Base-by-base conservation (phyloP, 2,797 vertebrate species). In the Sebastes diploproa region DNA sequence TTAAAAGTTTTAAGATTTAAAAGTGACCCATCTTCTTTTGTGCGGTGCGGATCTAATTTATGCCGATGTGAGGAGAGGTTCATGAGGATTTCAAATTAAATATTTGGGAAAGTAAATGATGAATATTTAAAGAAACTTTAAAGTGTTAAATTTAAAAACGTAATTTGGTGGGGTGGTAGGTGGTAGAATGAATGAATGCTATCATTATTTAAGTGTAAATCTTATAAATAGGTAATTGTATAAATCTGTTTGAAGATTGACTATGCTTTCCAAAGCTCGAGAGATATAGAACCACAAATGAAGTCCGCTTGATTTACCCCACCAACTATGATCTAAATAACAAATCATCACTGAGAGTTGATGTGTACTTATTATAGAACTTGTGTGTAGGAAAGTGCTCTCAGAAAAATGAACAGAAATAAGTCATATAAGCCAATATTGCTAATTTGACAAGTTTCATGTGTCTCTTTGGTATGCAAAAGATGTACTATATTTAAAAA, bases 401-500 rank as follows among this genome's bases (percentile, higher is more conserved):
- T 59, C 8, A 56, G 54, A 60, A 81, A 87, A 84, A 29, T 29
- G 63, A 80, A 78, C 52, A 29, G 23, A 76, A 80, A 69, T 77
- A 86, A 89, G 73, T 78, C 80, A 87, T 60, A 77, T 46, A 72
- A 88, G 72, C 74, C 80, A 89, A 86, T 89, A 83, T 71, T 74
- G 79, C 58, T 91, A 86, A 89, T 91, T 90, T 92, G 87, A 93
- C 90, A 91, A 90, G 86, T 86, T 88, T 38, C 67, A 77, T 77
- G 75, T 70, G 61, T 69, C 72, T 86, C 83, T 92, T 92, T 92
- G 86, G 88, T 89, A 90, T 88, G 89, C 86, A 91, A 90, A 90
- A 86, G 56, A 91, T 80, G 80, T 88, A 83, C 91, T 94, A 93
- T 91, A 91, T 93, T 94, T 90, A 93, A 92, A 92, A 88, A 55